Base-by-base conservation (phyloP, 1,140 invertebrate genomes). In the Acromyrmex charruanus region DNA sequence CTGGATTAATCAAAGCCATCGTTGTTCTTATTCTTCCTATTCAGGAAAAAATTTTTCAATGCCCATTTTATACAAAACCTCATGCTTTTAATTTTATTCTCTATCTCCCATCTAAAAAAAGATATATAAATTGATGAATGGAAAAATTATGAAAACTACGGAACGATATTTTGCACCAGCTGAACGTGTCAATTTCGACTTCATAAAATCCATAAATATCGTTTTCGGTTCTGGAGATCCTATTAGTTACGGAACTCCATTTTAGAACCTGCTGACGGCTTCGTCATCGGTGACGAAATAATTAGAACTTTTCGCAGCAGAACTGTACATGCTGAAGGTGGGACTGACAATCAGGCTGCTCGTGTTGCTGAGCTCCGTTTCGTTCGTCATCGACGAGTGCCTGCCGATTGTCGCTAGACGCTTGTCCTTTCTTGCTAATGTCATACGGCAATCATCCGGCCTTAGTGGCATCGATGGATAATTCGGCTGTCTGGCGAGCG, bases 401-500 rank as follows among this genome's bases (percentile, higher is more conserved):
- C 94, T 92, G 28, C 90, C 87, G 66, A 93, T 92, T 18, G 77
- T 88, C 21, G 88, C 88, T 35, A 92, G 71, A 65, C 93, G 93
- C 25, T 92, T 93, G n/a, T 94, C 94, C 86, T 91, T 94, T 82
- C 92, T 95, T 31, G 88, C 92, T 59, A 93, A 58, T 4, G 93
- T 95, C 93, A 95, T 92, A 5, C 94, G 93, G 63, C 94, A 94
- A 14, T 95, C 95, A 21, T 95, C 95, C 0, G 94, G 69, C 28
- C 95, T 91, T 16, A 95, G 63, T 0, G 95, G 95, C 95, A 95
- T 95, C 35, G 94, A 95, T 12, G 95, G 95, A 79, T 95, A 95
- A 25, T 91, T 93, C 53, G 94, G 94, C 55, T 95, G 95, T 61
- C 94, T 92, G 55, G 94, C 94, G 7, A 95, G 74, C 31, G 95